Base-by-base conservation (phyloP, 2,113 vertebrate genomes). In the Trichechus manatus region DNA sequence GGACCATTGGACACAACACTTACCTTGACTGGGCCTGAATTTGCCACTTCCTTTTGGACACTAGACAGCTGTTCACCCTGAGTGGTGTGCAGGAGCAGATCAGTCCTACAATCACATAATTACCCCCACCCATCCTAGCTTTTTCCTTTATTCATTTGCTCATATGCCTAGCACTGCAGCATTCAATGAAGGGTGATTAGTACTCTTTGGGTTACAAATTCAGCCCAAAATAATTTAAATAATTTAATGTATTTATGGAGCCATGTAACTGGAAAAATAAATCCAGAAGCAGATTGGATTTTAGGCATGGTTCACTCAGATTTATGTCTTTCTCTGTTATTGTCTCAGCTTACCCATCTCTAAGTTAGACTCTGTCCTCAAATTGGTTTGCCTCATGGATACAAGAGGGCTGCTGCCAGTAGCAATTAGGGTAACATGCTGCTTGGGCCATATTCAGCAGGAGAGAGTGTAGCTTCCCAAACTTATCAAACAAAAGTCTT, bases 241-340 rank as follows among this genome's bases (percentile, higher is more conserved):
- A 66, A 66, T 80, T 72, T 89, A 84, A 27, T n/a, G 63, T 72
- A 25, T 74, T 89, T 89, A 79, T 47, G 74, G 74, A 95, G 36
- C 44, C 31, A 19, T 25, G 9, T 44, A 25, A 81, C 33, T 53
- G 29, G 84, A 25, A 22, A 78, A 78, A 27, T 14, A 53, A 25
- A 22, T 33, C n/a, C 1, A 50, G 86, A n/a, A 44, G 17, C 14
- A 47, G 56, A 59, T 15, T 53, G 27, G 47, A 63, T 20, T 81
- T 84, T 36, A 44, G 39, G 47, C 29, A 33, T 61, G 17, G 25
- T 53, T 47, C 14, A 31, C 1, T 9, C 59, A 66, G 59, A 66
- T 29, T 75, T 82, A 68, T 68, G 10, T 59, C 44, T 56, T 64
- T 50, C 47, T 63, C 56, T 78, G 75, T 74, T 39, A 50, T 81